A percentile compares a stretch with the other conserved stretches of the same genome.
phyloP scores from a whole-genome alignment of 2,113 vertebrate genomes.

The Trichomycterus rosablanca region DNA sequence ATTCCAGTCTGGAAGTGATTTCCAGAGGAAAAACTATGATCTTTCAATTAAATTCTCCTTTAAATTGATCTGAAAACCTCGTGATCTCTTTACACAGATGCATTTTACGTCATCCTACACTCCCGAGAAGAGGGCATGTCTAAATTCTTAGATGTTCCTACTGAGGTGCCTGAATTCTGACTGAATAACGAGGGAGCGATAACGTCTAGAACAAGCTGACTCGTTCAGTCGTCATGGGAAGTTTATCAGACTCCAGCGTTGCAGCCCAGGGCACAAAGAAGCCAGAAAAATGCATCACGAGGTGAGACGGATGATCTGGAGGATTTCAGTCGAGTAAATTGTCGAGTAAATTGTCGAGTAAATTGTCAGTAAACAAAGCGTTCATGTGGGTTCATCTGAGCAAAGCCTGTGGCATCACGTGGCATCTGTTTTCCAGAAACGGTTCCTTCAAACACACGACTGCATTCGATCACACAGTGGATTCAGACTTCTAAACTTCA shows the following conservation, averaged over 20 bases:
- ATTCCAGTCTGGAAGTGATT: neutral
- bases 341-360: no score
- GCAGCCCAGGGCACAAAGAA: neutral
- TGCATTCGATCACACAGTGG: neutral
- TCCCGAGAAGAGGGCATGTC: no score
- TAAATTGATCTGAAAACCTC: neutral
- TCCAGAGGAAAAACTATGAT: no score
- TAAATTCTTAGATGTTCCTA: no score
- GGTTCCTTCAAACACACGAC: neutral
- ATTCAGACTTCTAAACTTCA: no score
- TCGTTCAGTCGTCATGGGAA: no score
- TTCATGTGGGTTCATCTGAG: neutral
- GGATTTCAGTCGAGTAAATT: neutral
- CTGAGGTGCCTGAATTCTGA: no score
- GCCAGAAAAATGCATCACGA: constrained; percentile 33
- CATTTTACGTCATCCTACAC: no score
- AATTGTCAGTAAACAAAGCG: constrained; percentile 13
- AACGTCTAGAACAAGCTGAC: neutral
- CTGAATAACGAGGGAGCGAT: no score
- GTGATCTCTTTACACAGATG: no score
- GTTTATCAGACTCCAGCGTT: neutral
- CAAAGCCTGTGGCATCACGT: neutral
- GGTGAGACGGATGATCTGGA: neutral
- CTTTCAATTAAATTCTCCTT: constrained; percentile 10
- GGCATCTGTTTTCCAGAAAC: neutral